Base-by-base conservation (phyloP, 2,113 vertebrate genomes). In the Hystrix cristata region DNA sequence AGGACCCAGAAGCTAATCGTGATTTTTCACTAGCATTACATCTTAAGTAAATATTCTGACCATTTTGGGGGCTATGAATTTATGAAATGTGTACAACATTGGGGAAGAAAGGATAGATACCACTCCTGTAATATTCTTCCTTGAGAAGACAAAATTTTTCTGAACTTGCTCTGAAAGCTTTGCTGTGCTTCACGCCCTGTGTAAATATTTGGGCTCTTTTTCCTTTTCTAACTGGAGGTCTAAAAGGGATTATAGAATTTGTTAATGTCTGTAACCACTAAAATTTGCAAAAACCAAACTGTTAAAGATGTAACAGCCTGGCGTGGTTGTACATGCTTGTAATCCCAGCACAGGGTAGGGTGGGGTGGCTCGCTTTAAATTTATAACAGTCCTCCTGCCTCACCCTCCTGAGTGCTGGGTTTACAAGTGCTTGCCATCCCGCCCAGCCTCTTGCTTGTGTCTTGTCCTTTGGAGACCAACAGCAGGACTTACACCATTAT, bases 231-330 rank as follows among this genome's bases (percentile, higher is more conserved):
- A 46, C 46, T 82, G 38, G 25, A 69, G 93, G 19, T 89, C 38
- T 78, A 78, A 51, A 86, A 89, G 31, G 74, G 29, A 62, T 92
- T 79, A 79, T 74, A 96, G 21, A 91, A 71, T 81, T 80, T 67
- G 69, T 87, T 67, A 74, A 15, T 84, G 21, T 90, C 48, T 87
- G 38, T 72, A 90, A 69, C 59, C 83, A 69, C 31, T 46, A 29
- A 25, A 82, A 91, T 53, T 34, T 81, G 16, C 60, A 86, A 27
- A 83, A 12, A 62, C 11, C 78, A 55, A n/a, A 25, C 86, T 83
- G 46, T 46, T 67, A 67, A 88, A 82, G 46, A 59, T 67, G 7
- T 71, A 71, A 83, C 15, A 85, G 62, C 65, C 57, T 85, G 38
- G 2, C 38, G 38, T 38, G 38, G 38, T 38, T 38, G 38, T 38